phyloP scores from a whole-genome alignment of 2,113 vertebrate genomes.

The Hemibagrus wyckioides region DNA sequence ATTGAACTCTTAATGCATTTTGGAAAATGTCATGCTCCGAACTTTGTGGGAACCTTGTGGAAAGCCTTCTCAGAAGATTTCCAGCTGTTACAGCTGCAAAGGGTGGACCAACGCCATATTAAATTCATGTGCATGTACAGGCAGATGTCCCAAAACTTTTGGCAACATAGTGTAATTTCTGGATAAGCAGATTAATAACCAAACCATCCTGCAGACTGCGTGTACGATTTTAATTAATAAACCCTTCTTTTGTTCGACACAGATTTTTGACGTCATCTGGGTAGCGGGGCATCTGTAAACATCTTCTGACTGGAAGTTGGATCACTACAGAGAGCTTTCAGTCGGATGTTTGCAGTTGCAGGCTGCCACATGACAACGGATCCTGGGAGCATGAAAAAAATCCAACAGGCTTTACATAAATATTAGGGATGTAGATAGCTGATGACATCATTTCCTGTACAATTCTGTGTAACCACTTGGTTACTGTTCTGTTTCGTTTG shows the following conservation, averaged over 20 bases:
- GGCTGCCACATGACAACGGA: slow-evolving; percentile 66
- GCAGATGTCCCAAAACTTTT: no score
- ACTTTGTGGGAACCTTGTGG: no score
- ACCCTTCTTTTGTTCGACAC: background rate
- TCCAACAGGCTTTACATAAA: background rate
- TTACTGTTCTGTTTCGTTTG: background rate
- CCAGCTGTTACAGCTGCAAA: no score
- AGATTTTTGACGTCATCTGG: background rate
- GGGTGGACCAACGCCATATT: no score
- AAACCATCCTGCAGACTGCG: background rate
- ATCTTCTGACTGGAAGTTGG: slow-evolving; percentile 91
- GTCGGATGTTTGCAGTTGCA: slow-evolving; percentile 90
- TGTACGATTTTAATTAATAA: background rate
- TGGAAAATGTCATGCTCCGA: no score
- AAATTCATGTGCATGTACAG: no score
- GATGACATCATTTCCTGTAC: background rate
- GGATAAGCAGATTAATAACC: background rate
- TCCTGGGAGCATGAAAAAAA: background rate
- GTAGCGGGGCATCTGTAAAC: slow-evolving; percentile 61
- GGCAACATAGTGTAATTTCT: no score
- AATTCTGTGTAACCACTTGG: background rate
- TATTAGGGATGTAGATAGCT: background rate
- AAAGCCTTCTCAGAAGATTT: no score
- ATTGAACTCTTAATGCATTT: no score
- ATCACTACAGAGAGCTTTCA: slow-evolving; percentile 80